Evolutionary conservation across 2,888 invertebrate genomes (phyloP).

Genomic region (Epinotia demarniana): DNA sequence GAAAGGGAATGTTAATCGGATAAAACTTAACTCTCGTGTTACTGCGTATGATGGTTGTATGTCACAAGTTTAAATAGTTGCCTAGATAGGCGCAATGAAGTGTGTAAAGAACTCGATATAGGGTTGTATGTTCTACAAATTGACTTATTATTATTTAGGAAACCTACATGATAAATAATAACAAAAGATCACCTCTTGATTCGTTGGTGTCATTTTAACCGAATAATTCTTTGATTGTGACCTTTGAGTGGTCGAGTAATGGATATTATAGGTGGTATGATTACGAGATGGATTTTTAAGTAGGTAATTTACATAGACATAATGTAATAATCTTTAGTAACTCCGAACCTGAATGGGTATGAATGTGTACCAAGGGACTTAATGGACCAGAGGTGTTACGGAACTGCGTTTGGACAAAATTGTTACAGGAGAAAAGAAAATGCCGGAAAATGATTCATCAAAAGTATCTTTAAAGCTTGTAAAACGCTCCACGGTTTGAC

Average conservation of each 20-base stretch:
- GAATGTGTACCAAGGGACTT: constrained; percentile 16
- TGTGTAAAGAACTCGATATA: constrained; percentile 26
- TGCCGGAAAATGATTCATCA: constrained; percentile 25
- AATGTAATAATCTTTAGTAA: not conserved
- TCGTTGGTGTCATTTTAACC: not conserved
- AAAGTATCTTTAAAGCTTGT: constrained; percentile 4
- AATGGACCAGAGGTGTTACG: constrained; percentile 38
- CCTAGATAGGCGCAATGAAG: constrained; percentile 8
- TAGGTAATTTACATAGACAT: not conserved
- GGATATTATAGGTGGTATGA: not conserved
- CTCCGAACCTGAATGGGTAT: constrained; percentile 13
- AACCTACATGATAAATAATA: not conserved
- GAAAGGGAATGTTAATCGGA: constrained; percentile 68
- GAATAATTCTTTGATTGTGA: not conserved
- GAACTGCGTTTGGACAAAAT: constrained; percentile 26
- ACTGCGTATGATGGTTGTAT: constrained; percentile 80
- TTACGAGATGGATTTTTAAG: not conserved
- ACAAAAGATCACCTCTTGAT: not conserved
- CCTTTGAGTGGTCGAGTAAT: not conserved
- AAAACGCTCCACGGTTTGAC: constrained; percentile 56
- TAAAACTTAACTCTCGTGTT: constrained; percentile 68
- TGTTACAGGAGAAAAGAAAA: constrained; percentile 39
- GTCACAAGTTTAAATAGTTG: constrained; percentile 21
- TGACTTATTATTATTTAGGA: not conserved
- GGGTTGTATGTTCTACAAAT: not conserved